These are phyloP conservation scores for Fringilla coelebs DNA, from an alignment of 2,797 vertebrate genomes.

Conservation along the genomic window DNA sequence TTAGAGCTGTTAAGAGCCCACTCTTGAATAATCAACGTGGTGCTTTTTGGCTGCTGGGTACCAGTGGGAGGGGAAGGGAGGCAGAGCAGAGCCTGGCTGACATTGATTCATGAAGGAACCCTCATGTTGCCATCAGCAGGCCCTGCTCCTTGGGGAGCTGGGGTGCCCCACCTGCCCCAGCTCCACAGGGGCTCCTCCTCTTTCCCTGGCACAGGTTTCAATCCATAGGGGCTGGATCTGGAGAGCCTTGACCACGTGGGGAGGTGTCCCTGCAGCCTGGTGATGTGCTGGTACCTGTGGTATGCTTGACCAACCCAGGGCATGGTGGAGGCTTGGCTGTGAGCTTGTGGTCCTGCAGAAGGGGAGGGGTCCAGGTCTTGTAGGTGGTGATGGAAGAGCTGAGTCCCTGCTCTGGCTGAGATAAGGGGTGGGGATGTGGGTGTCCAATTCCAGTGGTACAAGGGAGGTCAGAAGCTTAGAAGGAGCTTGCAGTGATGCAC, in stretches of 20 bases:
- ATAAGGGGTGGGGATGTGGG: no score
- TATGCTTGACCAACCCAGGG: background rate
- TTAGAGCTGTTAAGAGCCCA: constrained; percentile 65
- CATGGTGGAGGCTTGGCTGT: rapidly evolving
- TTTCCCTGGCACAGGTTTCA: background rate
- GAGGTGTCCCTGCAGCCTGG: background rate
- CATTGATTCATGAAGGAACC: rapidly evolving
- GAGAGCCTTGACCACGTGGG: rapidly evolving
- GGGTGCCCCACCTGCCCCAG: background rate
- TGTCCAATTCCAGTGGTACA: background rate
- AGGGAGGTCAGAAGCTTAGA: background rate
- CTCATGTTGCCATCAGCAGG: background rate
- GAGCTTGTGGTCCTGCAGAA: background rate
- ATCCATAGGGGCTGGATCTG: rapidly evolving
- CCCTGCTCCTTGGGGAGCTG: background rate
- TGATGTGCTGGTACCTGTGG: background rate
- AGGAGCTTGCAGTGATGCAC: background rate
- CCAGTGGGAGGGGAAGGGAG: constrained; percentile 1
- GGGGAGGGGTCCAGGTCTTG: no score
- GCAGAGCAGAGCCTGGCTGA: background rate
- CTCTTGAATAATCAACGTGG: constrained; percentile 65
- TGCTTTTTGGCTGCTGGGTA: constrained; percentile 45
- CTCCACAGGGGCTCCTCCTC: background rate
- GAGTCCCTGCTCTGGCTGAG: background rate
- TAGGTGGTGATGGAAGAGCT: background rate